phyloP scores from a whole-genome alignment of 2,888 invertebrate species.

The Gibbula magus region DNA sequence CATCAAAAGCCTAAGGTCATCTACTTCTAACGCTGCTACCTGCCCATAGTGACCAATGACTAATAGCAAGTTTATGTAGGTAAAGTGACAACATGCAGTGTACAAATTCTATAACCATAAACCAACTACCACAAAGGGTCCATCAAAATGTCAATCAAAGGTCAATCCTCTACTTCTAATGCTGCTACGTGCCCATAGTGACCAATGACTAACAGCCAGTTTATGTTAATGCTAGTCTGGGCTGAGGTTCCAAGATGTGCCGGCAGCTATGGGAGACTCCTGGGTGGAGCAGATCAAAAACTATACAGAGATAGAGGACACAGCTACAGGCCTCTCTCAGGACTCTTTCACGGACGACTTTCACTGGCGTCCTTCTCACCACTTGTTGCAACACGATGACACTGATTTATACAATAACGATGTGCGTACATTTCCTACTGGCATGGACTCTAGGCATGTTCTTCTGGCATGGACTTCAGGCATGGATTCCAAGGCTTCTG shows the following conservation, averaged over 20 bases:
- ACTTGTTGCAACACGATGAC: constrained; percentile 19
- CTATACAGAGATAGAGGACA: constrained; percentile 51
- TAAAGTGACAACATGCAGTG: too few relatives aligned
- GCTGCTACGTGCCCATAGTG: not conserved
- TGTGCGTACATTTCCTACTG: not conserved
- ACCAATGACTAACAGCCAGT: not conserved
- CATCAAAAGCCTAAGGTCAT: too few relatives aligned
- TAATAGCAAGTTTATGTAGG: too few relatives aligned
- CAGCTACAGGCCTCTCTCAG: constrained; percentile 37
- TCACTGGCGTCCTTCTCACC: constrained; percentile 27
- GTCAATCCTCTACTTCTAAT: too few relatives aligned
- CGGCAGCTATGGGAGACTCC: constrained; percentile 44
- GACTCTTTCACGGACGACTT: constrained; percentile 36
- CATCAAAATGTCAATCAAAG: too few relatives aligned
- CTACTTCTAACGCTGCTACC: not conserved
- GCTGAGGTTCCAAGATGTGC: constrained; percentile 52
- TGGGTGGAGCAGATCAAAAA: constrained; percentile 51
- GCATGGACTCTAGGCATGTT: not conserved
- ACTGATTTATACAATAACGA: constrained; percentile 17
- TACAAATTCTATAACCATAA: too few relatives aligned
- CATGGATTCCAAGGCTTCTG: too few relatives aligned
- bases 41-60: not conserved
- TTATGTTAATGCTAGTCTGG: constrained; percentile 7
- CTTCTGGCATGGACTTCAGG: not conserved
- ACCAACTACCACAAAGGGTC: too few relatives aligned